Conservation (phyloP, 1,140 invertebrate genomes). For the Cyclina sinensis region DNA sequence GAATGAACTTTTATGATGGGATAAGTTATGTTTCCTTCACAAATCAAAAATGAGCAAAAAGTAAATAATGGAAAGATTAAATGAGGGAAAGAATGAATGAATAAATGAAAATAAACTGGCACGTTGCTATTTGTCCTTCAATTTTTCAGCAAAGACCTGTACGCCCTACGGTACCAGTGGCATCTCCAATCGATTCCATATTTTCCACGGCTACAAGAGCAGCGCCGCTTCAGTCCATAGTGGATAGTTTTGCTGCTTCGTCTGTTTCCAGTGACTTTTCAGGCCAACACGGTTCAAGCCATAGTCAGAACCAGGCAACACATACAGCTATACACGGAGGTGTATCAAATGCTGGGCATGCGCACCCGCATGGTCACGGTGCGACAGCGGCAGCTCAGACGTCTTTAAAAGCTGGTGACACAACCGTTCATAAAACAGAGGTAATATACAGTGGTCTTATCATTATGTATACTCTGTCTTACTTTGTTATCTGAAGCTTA, state of each 20-base stretch:
- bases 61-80: too few species aligned
- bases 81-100: too few species aligned
- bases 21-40: too few species aligned
- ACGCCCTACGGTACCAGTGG: conserved; percentile 9
- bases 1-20: too few species aligned
- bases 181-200: conserved; percentile 30
- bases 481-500: too few species aligned
- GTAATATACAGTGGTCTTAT: too few species aligned
- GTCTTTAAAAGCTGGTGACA: not conserved
- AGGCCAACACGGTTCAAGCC: not conserved
- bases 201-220: not conserved
- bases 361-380: not conserved
- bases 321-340: not conserved
- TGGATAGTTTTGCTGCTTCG: not conserved
- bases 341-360: not conserved
- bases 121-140: too few species aligned
- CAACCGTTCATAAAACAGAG: conserved; percentile 58
- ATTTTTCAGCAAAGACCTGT: too few species aligned
- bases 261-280: not conserved
- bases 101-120: too few species aligned
- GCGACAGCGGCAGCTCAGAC: not conserved
- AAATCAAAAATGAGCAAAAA: too few species aligned
- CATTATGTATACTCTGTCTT: too few species aligned
- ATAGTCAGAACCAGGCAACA: not conserved
- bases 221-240: not conserved